Percentiles rank a stretch among this genome's conserved stretches.
Conservation (phyloP, 2,113 vertebrate species). For the Pseudois nayaur region DNA sequence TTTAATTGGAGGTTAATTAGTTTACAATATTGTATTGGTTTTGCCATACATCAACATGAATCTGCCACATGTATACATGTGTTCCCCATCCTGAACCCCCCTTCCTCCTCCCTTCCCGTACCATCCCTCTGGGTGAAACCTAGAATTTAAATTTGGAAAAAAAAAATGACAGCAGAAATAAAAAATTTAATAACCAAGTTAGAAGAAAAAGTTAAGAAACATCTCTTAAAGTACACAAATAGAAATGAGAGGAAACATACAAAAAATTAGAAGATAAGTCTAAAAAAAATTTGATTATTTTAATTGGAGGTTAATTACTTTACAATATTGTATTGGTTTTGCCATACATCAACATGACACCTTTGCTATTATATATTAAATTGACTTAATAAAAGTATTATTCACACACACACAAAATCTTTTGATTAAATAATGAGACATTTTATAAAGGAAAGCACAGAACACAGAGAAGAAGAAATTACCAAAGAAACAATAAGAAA, state of each 20-base stretch:
- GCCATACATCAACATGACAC: no score
- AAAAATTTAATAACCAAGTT: neutral
- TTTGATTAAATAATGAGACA: neutral
- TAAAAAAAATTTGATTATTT: neutral
- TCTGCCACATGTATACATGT: no score
- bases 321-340: no score
- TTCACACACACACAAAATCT: neutral
- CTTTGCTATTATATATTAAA: no score
- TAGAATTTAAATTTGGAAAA: neutral
- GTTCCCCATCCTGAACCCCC: no score
- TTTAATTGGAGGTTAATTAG: no score
- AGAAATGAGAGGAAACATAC: neutral
- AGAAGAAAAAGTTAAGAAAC: neutral
- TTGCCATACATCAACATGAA: no score
- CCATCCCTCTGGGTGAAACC: neutral
- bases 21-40: no score
- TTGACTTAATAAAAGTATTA: no score
- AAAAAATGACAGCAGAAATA: neutral
- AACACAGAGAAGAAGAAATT: neutral
- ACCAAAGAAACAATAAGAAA: neutral
- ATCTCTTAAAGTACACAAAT: neutral
- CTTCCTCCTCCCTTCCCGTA: no score
- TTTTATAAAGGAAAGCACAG: neutral
- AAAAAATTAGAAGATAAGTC: neutral
- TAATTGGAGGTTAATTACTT: no score